Evolutionary conservation across 2,113 vertebrate species (phyloP).

Genomic region (Corythaeola cristata): DNA sequence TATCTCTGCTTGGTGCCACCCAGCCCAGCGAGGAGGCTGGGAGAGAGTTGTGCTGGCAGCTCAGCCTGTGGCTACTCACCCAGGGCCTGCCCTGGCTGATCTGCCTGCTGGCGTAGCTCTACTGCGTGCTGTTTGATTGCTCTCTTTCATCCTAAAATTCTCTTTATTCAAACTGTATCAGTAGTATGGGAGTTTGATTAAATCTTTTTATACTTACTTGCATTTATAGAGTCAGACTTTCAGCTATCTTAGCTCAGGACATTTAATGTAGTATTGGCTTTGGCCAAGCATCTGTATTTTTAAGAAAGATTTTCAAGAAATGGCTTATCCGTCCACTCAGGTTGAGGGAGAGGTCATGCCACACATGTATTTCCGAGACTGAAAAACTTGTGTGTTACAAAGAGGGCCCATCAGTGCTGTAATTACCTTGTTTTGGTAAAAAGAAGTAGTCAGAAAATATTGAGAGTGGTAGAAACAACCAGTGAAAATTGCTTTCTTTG

Average conservation of each 20-base stretch:
- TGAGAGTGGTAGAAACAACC: neutral
- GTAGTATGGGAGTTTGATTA: neutral
- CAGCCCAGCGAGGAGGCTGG: neutral
- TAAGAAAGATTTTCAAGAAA: neutral
- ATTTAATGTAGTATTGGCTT: neutral
- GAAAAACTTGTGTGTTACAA: neutral
- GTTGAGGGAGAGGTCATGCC: neutral
- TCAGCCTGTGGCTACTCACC: neutral
- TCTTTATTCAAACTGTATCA: neutral
- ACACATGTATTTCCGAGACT: neutral
- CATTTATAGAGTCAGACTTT: neutral
- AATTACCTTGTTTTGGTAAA: neutral
- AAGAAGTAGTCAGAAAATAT: neutral
- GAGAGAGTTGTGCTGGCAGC: neutral
- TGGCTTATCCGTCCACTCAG: neutral
- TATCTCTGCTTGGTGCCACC: accelerated
- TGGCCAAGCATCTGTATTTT: neutral
- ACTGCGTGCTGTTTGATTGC: neutral
- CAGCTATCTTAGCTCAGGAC: neutral
- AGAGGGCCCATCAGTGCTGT: neutral
- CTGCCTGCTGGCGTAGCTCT: neutral
- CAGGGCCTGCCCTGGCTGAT: accelerated
- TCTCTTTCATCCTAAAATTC: neutral
- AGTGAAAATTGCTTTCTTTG: neutral
- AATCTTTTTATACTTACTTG: neutral